These are phyloP conservation scores for Pachycephala philippinensis DNA, from an alignment of 2,113 vertebrate species.

Conservation along the genomic window DNA sequence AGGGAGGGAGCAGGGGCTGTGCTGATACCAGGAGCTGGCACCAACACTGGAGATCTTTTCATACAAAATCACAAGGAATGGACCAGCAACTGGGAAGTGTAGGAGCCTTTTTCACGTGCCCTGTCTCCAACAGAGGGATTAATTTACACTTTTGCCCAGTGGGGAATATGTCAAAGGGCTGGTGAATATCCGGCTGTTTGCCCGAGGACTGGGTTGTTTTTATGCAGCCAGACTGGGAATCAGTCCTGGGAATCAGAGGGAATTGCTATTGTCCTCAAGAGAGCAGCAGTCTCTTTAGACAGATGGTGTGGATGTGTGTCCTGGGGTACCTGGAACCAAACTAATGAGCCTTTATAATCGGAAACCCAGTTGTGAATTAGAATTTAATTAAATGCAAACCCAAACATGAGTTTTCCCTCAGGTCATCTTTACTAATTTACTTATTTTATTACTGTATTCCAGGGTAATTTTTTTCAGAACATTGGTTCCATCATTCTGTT, in stretches of 20 bases:
- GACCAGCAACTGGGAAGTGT: not conserved
- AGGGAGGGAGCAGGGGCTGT: not conserved
- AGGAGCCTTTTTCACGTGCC: not conserved
- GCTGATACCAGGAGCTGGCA: not conserved
- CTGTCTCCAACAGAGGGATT: not conserved
- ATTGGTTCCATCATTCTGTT: conserved; percentile 97
- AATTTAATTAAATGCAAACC: not conserved
- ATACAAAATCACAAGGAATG: not conserved
- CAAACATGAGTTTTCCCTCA: not conserved
- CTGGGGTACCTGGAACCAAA: not conserved
- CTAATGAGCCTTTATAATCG: not conserved
- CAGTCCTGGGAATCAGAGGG: not conserved
- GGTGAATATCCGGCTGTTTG: not conserved
- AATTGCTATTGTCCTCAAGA: not conserved
- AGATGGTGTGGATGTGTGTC: not conserved
- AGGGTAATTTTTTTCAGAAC: conserved; percentile 99
- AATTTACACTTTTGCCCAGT: not conserved
- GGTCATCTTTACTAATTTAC: not conserved
- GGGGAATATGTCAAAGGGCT: not conserved
- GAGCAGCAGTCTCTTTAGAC: not conserved
- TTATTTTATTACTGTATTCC: conserved; percentile 5
- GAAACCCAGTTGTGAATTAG: not conserved
- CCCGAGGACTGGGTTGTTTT: not conserved
- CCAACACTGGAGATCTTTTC: not conserved
- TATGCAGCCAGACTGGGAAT: not conserved